These are phyloP conservation scores for Unio pictorum DNA, from an alignment of 2,888 invertebrate genomes.

Conservation along the genomic window DNA sequence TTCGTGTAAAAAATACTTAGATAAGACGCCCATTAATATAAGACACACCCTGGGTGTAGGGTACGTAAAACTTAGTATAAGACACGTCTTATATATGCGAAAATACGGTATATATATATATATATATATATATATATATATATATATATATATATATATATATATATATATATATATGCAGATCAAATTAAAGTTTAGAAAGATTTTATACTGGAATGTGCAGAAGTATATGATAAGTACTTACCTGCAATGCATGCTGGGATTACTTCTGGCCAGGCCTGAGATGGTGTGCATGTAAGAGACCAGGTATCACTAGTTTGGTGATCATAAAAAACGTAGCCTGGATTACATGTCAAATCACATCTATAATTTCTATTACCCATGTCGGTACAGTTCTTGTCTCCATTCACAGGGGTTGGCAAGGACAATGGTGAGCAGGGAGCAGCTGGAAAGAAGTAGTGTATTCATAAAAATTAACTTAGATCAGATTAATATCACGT, in stretches of 20 bases:
- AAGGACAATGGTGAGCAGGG: slow-evolving; percentile 29
- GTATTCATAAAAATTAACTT: neutral
- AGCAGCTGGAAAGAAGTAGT: slow-evolving; percentile 24
- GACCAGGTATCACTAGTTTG: slow-evolving; percentile 11
- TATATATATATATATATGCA: neutral
- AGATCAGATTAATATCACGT: no score
- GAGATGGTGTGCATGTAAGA: slow-evolving; percentile 22
- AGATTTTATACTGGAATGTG: neutral
- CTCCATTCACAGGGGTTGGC: slow-evolving; percentile 18
- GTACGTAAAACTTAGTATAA: no score
- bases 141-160: no score
- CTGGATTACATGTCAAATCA: slow-evolving; percentile 27
- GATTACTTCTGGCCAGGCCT: slow-evolving; percentile 19
- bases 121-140: no score
- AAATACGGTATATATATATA: no score
- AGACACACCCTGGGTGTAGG: no score
- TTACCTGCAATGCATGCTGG: slow-evolving; percentile 36
- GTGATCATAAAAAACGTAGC: slow-evolving; percentile 24
- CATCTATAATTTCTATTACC: slow-evolving; percentile 23
- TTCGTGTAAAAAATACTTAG: no score
- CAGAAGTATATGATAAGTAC: neutral
- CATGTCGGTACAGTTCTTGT: slow-evolving; percentile 10
- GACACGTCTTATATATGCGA: no score
- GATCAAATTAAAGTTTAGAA: neutral
- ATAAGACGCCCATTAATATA: no score